Percentiles rank a stretch among this genome's conserved stretches.
Evolutionary conservation across 2,113 vertebrate genomes (phyloP).

Genomic region (Stigmatopora argus): DNA sequence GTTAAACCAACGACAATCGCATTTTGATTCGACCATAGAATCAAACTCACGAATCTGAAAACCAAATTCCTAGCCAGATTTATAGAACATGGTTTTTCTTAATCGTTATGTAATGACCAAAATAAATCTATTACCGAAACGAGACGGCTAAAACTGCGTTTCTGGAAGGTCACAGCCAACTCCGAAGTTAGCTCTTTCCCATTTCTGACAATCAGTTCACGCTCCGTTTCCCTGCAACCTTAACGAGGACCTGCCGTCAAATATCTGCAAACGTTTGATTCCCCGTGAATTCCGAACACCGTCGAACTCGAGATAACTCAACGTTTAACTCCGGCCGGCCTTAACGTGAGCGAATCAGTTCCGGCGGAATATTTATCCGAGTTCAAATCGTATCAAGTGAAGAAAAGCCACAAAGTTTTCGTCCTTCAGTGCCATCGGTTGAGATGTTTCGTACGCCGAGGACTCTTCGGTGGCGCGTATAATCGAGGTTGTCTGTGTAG

Average conservation of each 20-base stretch:
- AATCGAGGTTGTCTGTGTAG: conserved; percentile 50
- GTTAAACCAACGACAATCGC: no score
- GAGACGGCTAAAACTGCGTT: no score
- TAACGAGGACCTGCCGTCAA: no score
- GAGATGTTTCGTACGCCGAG: conserved; percentile 46
- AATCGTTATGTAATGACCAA: no score
- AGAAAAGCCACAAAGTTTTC: conserved; percentile 16
- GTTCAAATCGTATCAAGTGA: conserved; percentile 18
- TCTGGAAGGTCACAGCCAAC: no score
- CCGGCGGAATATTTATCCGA: conserved; percentile 16
- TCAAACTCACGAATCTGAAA: no score
- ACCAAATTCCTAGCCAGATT: no score
- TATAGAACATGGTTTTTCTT: no score
- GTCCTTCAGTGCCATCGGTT: conserved; percentile 59
- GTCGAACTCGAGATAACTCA: conserved; percentile 8
- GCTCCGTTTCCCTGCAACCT: no score
- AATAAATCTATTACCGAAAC: no score
- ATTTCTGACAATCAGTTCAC: no score
- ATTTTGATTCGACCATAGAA: no score
- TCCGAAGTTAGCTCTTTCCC: background rate
- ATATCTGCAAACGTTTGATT: background rate
- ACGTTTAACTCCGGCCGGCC: background rate
- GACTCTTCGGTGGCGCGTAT: conserved; percentile 49
- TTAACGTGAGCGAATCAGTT: conserved; percentile 16
- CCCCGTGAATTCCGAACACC: background rate